These are phyloP conservation scores for Syrrhaptes paradoxus DNA, from an alignment of 2,113 vertebrate genomes.

Conservation along the genomic window DNA sequence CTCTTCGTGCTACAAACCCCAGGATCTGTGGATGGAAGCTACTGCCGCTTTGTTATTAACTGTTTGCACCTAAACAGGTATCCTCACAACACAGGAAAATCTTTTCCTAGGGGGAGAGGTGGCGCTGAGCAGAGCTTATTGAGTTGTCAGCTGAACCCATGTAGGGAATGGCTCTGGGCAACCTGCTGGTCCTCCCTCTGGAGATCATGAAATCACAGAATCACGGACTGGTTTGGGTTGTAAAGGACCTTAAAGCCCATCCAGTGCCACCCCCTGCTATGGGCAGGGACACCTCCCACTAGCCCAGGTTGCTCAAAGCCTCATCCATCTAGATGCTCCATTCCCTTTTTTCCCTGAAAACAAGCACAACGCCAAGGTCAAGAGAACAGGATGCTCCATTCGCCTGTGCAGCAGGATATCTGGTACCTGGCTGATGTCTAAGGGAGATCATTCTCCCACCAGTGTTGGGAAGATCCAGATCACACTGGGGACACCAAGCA, in stretches of 20 bases:
- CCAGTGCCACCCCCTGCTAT: too few species aligned
- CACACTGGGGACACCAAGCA: neutral
- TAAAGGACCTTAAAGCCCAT: too few species aligned
- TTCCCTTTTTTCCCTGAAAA: neutral
- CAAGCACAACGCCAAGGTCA: neutral
- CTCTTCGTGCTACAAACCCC: neutral
- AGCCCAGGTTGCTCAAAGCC: too few species aligned
- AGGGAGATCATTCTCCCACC: neutral
- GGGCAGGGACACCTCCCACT: too few species aligned
- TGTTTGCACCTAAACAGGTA: neutral
- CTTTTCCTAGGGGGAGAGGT: neutral
- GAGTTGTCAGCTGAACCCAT: neutral
- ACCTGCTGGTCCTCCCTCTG: neutral
- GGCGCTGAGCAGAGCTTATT: neutral
- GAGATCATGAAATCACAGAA: too few species aligned
- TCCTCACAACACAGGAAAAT: neutral
- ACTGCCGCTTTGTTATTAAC: neutral
- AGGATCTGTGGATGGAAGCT: neutral
- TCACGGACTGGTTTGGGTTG: too few species aligned
- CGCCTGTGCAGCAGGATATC: neutral
- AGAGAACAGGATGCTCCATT: fast-evolving
- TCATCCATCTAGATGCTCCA: neutral
- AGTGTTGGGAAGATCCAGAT: neutral
- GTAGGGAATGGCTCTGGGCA: neutral
- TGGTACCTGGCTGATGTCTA: neutral